A percentile compares a stretch with the other conserved stretches of the same genome.
phyloP scores from a whole-genome alignment of 2,888 invertebrate species.

The Aleiodes alternator region DNA sequence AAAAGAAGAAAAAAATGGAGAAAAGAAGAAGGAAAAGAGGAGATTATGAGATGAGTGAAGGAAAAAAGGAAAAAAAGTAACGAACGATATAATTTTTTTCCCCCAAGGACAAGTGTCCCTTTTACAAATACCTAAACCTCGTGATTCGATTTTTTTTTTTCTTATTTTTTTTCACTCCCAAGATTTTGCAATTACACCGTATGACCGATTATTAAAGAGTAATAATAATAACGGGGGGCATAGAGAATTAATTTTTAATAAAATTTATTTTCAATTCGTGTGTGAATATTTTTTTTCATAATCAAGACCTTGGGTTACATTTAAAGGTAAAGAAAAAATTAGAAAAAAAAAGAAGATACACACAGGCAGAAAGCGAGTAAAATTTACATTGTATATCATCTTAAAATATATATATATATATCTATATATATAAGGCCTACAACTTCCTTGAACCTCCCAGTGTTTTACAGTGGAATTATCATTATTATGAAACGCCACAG shows the following conservation, averaged over 20 bases:
- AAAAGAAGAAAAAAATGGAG: background rate
- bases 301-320: too few relatives aligned
- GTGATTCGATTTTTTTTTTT: background rate
- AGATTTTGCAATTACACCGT: slow-evolving; percentile 17
- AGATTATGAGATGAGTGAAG: slow-evolving; percentile 15
- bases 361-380: slow-evolving; percentile 15
- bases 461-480: slow-evolving; percentile 43
- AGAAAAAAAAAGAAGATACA: background rate
- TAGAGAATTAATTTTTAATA: background rate
- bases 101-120: slow-evolving; percentile 22
- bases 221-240: slow-evolving; percentile 6
- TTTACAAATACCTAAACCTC: slow-evolving; percentile 24
- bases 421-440: background rate
- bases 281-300: too few relatives aligned
- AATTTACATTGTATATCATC: background rate
- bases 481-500: slow-evolving; percentile 46
- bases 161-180: slow-evolving; percentile 14
- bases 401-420: background rate
- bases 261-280: too few relatives aligned
- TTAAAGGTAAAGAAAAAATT: background rate
- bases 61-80: slow-evolving; percentile 8
- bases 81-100: slow-evolving; percentile 20
- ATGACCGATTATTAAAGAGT: slow-evolving; percentile 7
- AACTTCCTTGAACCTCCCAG: slow-evolving; percentile 47
- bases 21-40: background rate